These are phyloP conservation scores for Naso thynnoides DNA, from an alignment of 2,797 vertebrate genomes.

Conservation along the genomic window DNA sequence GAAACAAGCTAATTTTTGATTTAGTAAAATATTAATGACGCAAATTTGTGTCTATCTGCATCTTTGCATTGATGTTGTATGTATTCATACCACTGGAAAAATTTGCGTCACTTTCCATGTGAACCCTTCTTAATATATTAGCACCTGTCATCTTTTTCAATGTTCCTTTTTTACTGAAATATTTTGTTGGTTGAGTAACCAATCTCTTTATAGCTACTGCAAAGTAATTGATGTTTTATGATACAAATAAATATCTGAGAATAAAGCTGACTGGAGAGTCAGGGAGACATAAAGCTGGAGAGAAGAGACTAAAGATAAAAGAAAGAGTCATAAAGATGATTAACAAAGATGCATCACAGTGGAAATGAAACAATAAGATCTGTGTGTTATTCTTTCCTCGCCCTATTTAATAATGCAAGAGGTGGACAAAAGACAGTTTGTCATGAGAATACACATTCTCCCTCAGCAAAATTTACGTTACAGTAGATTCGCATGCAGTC, in stretches of 20 bases:
- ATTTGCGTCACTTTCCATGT: no score
- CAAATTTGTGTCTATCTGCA: no score
- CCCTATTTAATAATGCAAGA: conserved; percentile 28
- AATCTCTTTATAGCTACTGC: conserved; percentile 1
- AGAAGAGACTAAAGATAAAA: background rate
- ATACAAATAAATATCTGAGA: conserved; percentile 18
- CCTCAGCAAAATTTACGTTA: background rate
- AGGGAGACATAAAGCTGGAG: background rate
- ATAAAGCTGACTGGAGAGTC: background rate
- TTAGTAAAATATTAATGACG: no score
- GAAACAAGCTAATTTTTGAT: no score
- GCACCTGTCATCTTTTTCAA: background rate
- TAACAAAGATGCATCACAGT: conserved; percentile 4
- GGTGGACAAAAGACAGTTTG: background rate
- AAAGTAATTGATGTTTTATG: conserved; percentile 13
- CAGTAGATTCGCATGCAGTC: background rate
- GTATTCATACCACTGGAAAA: no score
- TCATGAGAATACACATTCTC: background rate
- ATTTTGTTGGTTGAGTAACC: background rate
- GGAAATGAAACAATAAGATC: conserved; percentile 10
- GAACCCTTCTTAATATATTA: background rate
- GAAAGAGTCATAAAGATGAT: background rate
- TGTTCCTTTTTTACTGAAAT: background rate
- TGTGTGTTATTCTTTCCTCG: conserved; percentile 4
- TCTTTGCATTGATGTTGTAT: no score